Evolutionary conservation across 2,888 invertebrate species (phyloP), one percentile per base, ranked within the genome.

Genomic region (Xestobium rufovillosum): DNA sequence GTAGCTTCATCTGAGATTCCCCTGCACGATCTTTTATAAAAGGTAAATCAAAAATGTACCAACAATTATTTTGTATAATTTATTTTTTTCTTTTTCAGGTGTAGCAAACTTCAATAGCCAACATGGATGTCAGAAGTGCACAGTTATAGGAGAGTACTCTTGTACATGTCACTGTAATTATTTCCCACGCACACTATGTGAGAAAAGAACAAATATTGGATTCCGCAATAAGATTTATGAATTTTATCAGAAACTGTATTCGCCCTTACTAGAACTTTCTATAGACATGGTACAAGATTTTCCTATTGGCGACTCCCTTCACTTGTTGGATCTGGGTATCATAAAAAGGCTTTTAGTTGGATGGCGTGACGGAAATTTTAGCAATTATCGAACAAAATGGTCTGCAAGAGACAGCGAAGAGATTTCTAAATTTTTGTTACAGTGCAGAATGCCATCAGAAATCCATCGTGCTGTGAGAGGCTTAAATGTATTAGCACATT

Each of bases 241-340:
- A 17, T 41, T 48, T 43, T 42, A 50, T 38, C 50, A 50, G 30
- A 46, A 48, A 43, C 42, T 43, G 29, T 31, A 47, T 23, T 32
- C 42, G n/a, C 40, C 43, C n/a, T 29, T 47, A 31, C 10, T 17
- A 28, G 26, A 38, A 16, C 34, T 50, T 6, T 44, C 44, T 10
- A 42, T 53, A 12, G 32, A 52, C 37, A 52, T 52, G 52, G 30
- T 51, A 1, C 31, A 51, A 14, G 45, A 48, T 36, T 51, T 53
- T 36, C 42, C 45, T 10, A 42, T 49, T 8, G 48, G 38, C n/a
- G 50, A 52, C 34, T 42, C 41, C 4, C 34, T 53, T 12, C 49
- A 52, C 40, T 27, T 47, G 12, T 34, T 48, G 4, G 47, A 51
- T 38, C 44, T 50, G 26, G 42, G 41, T 9, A 42, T 41, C 8